Base-by-base conservation (phyloP, 2,888 invertebrate species). In the Galerucella nymphaeae region DNA sequence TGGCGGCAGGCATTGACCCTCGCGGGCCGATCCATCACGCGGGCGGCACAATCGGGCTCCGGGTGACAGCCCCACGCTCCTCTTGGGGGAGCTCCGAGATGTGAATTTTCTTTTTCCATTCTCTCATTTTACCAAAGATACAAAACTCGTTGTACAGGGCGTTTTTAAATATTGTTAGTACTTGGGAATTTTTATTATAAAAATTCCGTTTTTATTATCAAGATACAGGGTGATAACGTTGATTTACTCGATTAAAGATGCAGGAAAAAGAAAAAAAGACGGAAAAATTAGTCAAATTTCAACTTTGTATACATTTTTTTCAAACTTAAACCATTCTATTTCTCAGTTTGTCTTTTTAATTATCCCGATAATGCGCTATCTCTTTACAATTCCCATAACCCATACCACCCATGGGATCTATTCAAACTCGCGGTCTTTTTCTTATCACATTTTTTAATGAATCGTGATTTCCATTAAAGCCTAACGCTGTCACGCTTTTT, bases 1-100 rank as follows among this genome's bases (percentile, higher is more conserved):
- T 89, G 88, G 88, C 88, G 87, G 87, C 87, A 89, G 88, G 88
- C 89, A 88, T 89, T 89, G 89, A 89, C 89, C 89, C 89, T 89
- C 88, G 86, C 88, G 88, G 88, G 85, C 88, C 89, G 86, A 89
- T 89, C 89, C 88, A 89, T 86, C 86, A 86, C 82, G 72, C 76
- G 80, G 73, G 77, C 78, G 79, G 80, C 78, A 82, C 81, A 81
- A 80, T 82, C 81, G 80, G 77, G 63, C 63, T 75, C 76, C 74
- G 64, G 72, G 71, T 77, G 79, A 77, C 77, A 77, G 79, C 76
- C 74, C 76, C 70, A 71, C 73, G 67, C 64, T 65, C 68, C 62
- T 50, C 41, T 72, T 55, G 68, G 74, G 70, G 66, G 66, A 63
- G 62, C 41, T 63, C 73, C 58, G 58, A 53, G 58, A 58, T 63